phyloP scores from a whole-genome alignment of 2,113 vertebrate species.

The Trematocara macrostoma region DNA sequence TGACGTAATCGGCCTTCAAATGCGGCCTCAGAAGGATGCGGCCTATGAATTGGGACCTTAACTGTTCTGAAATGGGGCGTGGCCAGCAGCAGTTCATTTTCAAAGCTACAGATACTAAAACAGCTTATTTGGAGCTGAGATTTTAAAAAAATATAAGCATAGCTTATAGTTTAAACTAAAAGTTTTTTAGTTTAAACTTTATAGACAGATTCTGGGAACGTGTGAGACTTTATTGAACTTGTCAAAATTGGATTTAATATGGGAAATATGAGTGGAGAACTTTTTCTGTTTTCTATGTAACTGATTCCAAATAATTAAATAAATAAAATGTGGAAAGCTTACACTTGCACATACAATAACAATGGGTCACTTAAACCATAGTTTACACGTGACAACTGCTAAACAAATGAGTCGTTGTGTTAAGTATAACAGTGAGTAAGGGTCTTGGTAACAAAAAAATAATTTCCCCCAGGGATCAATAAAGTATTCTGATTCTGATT shows the following conservation, averaged over 20 bases:
- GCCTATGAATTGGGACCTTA: accelerated
- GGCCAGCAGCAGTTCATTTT: background rate
- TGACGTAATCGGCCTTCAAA: background rate
- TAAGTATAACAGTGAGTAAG: background rate
- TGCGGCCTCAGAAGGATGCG: background rate
- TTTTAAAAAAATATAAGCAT: background rate
- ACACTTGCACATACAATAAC: background rate
- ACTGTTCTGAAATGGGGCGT: background rate
- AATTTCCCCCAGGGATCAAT: too few species aligned
- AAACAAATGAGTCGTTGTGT: background rate
- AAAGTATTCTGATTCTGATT: too few species aligned
- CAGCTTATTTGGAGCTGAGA: background rate
- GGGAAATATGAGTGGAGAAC: background rate
- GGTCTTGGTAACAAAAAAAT: too few species aligned
- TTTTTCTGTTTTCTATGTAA: background rate
- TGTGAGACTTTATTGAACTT: background rate
- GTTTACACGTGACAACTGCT: background rate
- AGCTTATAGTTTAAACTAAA: too few species aligned
- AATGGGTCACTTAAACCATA: background rate
- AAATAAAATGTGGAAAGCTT: background rate
- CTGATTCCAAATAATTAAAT: background rate
- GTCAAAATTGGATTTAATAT: background rate
- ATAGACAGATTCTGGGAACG: background rate
- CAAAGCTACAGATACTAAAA: background rate
- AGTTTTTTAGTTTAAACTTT: background rate